Base-by-base conservation (phyloP, 2,113 vertebrate species). In the Oophaga pumilio region DNA sequence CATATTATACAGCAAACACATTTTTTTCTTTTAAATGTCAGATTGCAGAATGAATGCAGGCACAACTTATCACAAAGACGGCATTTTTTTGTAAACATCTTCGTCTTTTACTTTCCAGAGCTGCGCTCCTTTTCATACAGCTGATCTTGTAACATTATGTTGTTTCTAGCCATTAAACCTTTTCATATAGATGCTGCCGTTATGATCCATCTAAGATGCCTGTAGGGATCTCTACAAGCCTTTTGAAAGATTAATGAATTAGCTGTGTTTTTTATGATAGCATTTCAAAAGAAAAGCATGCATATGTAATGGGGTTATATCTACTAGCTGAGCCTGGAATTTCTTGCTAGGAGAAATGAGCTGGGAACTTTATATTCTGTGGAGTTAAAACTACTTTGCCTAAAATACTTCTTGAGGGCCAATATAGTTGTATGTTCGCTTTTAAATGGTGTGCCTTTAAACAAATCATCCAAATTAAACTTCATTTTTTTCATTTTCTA, bases 201-300 rank as follows among this genome's bases (percentile, higher is more conserved):
- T 91, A 91, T 89, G 92, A 93, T 91, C 91, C 90, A 90, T 92
- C 92, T 91, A 91, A 92, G 89, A 82, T 89, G 89, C 82, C 91
- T 91, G 76, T 90, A 88, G 92, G 91, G 90, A 92, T 92, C 91
- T 91, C 90, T 90, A 90, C 90, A 93, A 92, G 93, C 82, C 89
- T 92, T 93, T 90, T 91, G 89, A 90, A 91, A 91, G 91, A 92
- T 93, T 93, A 93, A 93, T 93, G 89, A 91, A 90, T 92, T 92
- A 90, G 90, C 90, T 91, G 90, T 91, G 89, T 77, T 88, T 92
- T 92, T 93, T 91, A 92, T 90, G 91, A 90, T 89, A 89, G 85
- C 28, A 43, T 91, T 92, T 89, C 89, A 89, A 90, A 92, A 91
- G 91, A 89, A 91, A 93, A 91, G 78, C 80, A 83, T 90, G 90